Conservation (phyloP, 2,888 invertebrate genomes). For the Ornithoptera priamus region DNA sequence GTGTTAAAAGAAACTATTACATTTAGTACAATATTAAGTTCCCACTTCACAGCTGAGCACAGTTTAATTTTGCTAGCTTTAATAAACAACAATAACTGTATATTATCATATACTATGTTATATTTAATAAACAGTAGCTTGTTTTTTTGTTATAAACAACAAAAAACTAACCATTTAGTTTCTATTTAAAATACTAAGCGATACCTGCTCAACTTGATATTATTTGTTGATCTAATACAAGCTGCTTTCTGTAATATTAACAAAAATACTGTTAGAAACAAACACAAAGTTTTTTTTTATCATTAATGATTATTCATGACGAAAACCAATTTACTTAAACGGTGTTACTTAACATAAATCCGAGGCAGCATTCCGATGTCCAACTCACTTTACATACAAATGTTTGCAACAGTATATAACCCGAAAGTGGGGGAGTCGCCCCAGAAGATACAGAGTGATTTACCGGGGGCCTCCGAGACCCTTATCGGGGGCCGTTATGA, state of each 20-base stretch:
- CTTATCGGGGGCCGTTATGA: constrained; percentile 79
- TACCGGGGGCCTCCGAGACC: constrained; percentile 74
- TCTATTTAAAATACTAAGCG: not conserved
- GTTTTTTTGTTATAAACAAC: not conserved
- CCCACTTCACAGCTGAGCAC: not conserved
- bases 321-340: constrained; percentile 26
- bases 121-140: not conserved
- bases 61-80: not conserved
- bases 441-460: constrained; percentile 75
- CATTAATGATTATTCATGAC: constrained; percentile 10
- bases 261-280: not conserved
- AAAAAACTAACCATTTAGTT: not conserved
- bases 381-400: constrained; percentile 51
- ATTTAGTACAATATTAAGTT: too few relatives aligned
- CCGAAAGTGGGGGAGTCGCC: constrained; percentile 63
- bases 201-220: not conserved
- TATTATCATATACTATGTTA: not conserved
- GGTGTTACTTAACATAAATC: constrained; percentile 28
- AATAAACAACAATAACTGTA: not conserved
- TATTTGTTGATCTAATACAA: not conserved
- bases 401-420: constrained; percentile 41
- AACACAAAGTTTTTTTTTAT: not conserved
- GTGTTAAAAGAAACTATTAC: not conserved
- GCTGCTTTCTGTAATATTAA: not conserved
- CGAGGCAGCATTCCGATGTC: constrained; percentile 47